These are phyloP conservation scores for Meloidogyne floridensis DNA, from an alignment of 1,140 invertebrate species.

Conservation along the genomic window DNA sequence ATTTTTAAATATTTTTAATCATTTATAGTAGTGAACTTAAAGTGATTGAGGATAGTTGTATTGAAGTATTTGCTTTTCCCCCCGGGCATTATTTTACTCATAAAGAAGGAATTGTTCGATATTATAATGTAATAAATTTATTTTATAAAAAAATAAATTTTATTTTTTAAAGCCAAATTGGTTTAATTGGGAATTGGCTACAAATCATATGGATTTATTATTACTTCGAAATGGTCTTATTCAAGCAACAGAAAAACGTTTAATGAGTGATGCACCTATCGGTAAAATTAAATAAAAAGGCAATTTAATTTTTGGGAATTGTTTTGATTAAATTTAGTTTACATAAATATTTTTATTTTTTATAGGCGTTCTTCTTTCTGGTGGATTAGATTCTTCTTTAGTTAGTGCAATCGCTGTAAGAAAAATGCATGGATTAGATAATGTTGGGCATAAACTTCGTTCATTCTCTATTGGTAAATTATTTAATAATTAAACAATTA, in stretches of 20 bases:
- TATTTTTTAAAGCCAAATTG: slow-evolving; percentile 51
- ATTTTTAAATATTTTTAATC: neutral
- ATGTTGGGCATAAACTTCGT: slow-evolving; percentile 45
- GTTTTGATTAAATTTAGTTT: no score
- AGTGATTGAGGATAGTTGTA: slow-evolving; percentile 56
- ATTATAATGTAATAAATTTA: slow-evolving; percentile 49
- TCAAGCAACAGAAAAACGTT: slow-evolving; percentile 56
- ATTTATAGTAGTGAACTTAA: slow-evolving; percentile 65
- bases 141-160: neutral
- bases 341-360: no score
- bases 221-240: slow-evolving; percentile 52
- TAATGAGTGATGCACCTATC: slow-evolving; percentile 65
- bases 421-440: slow-evolving; percentile 42
- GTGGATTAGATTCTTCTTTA: slow-evolving; percentile 63
- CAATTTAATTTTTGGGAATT: no score
- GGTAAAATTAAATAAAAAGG: slow-evolving; percentile 25
- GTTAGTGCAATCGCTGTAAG: slow-evolving; percentile 62
- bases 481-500: no score
- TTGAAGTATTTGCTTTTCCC: slow-evolving; percentile 53
- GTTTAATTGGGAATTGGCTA: slow-evolving; percentile 46
- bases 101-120: slow-evolving; percentile 59
- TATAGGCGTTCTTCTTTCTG: slow-evolving; percentile 54
- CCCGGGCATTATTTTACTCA: slow-evolving; percentile 61
- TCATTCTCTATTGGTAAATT: slow-evolving; percentile 60
- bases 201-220: slow-evolving; percentile 40